phyloP scores from a whole-genome alignment of 2,797 vertebrate species.

The Rachycentron canadum region DNA sequence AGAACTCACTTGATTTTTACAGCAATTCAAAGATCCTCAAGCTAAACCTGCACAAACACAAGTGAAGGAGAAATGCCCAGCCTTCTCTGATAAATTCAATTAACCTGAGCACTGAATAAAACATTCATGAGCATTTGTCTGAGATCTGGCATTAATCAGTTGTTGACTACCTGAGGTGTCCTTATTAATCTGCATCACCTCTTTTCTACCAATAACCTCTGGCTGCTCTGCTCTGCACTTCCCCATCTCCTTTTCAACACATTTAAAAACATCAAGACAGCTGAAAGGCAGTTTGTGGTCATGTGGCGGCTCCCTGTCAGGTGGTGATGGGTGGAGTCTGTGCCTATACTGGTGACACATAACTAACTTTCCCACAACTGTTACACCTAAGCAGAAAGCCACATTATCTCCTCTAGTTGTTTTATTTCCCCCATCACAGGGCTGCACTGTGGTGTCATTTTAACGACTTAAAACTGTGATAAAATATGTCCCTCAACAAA shows the following conservation, averaged over 20 bases:
- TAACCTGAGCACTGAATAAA: constrained; percentile 56
- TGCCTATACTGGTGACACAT: not conserved
- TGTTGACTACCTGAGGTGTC: constrained; percentile 44
- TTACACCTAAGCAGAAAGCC: not conserved
- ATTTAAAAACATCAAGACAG: constrained; percentile 3
- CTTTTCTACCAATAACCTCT: constrained; percentile 6
- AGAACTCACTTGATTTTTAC: constrained; percentile 32
- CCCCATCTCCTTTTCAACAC: constrained; percentile 14
- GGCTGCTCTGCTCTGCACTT: constrained; percentile 2
- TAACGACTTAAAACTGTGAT: not conserved
- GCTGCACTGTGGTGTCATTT: not conserved
- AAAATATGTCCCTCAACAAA: not conserved
- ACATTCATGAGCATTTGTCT: constrained; percentile 51
- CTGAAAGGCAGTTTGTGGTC: constrained; percentile 14
- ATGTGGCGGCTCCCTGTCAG: constrained; percentile 4
- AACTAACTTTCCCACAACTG: not conserved
- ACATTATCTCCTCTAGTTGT: not conserved
- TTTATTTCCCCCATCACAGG: not conserved
- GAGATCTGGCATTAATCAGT: constrained; percentile 39
- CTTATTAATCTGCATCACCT: constrained; percentile 29
- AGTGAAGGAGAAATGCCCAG: constrained; percentile 33
- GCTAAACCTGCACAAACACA: constrained; percentile 33
- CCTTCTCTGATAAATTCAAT: constrained; percentile 58
- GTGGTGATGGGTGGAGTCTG: not conserved
- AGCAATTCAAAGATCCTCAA: constrained; percentile 61